These are phyloP conservation scores for Phylloscopus trochilus DNA, from an alignment of 2,113 vertebrate genomes.

Conservation along the genomic window DNA sequence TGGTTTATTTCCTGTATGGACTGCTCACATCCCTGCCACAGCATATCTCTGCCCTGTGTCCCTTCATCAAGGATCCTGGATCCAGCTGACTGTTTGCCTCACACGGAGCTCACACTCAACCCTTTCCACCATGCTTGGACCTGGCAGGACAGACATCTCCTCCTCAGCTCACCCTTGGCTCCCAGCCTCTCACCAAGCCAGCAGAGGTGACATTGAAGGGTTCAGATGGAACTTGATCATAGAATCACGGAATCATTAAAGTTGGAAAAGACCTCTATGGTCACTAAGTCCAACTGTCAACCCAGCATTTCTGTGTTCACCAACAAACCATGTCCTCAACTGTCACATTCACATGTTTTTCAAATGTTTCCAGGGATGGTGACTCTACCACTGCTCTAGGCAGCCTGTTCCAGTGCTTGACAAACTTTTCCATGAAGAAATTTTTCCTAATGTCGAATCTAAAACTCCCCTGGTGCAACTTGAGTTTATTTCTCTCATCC, in stretches of 20 bases:
- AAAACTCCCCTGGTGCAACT: not conserved
- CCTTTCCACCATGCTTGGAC: not conserved
- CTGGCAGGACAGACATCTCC: not conserved
- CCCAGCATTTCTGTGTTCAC: not conserved
- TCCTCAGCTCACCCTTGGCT: not conserved
- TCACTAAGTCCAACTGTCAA: not conserved
- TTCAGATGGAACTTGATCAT: not conserved
- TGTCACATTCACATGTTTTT: not conserved
- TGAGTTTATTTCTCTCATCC: not conserved
- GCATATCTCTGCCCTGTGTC: not conserved
- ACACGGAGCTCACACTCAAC: not conserved
- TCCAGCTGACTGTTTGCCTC: not conserved
- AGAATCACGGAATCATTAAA: fast-evolving
- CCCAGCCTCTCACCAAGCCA: not conserved
- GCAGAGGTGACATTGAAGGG: not conserved
- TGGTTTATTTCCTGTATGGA: not conserved
- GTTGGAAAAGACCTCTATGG: not conserved
- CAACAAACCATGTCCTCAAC: not conserved
- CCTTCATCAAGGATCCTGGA: not conserved
- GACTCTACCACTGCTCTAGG: not conserved
- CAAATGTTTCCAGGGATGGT: not conserved
- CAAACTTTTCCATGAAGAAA: not conserved
- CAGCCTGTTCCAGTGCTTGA: not conserved
- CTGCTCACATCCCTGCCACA: not conserved
- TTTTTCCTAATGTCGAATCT: not conserved